These are phyloP conservation scores for Trachelus tabidus DNA, from an alignment of 2,888 invertebrate genomes.

Conservation along the genomic window DNA sequence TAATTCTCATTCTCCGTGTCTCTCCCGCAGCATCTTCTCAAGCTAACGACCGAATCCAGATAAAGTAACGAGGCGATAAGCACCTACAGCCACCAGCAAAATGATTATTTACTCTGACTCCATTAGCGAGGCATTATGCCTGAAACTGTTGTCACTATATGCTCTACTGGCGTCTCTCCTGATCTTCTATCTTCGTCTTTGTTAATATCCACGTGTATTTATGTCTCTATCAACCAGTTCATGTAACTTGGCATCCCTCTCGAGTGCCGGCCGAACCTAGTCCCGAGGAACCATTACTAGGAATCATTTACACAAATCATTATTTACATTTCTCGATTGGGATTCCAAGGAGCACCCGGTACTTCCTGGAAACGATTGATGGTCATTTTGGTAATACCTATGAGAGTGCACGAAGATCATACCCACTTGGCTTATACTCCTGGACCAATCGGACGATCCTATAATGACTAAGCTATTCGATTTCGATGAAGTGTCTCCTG, in stretches of 20 bases:
- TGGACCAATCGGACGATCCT: not conserved
- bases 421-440: not conserved
- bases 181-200: not conserved
- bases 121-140: constrained; percentile 11
- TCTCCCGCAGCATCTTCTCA: not conserved
- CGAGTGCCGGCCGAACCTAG: not conserved
- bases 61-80: constrained; percentile 6
- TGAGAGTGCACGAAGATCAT: not conserved
- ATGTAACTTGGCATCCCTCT: not conserved
- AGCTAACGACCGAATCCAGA: constrained; percentile 1
- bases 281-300: constrained; percentile 4
- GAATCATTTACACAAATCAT: constrained; percentile 20
- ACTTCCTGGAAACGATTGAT: constrained; percentile 16
- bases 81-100: not conserved
- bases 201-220: not conserved
- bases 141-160: constrained; percentile 14
- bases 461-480: not conserved
- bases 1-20: not conserved
- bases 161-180: not conserved
- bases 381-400: constrained; percentile 13
- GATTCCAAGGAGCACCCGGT: constrained; percentile 10
- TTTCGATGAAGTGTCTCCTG: not conserved
- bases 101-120: constrained; percentile 17
- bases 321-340: constrained; percentile 16
- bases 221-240: not conserved